Conservation (phyloP, 2,888 invertebrate species). For the Epistrophe grossulariae region DNA sequence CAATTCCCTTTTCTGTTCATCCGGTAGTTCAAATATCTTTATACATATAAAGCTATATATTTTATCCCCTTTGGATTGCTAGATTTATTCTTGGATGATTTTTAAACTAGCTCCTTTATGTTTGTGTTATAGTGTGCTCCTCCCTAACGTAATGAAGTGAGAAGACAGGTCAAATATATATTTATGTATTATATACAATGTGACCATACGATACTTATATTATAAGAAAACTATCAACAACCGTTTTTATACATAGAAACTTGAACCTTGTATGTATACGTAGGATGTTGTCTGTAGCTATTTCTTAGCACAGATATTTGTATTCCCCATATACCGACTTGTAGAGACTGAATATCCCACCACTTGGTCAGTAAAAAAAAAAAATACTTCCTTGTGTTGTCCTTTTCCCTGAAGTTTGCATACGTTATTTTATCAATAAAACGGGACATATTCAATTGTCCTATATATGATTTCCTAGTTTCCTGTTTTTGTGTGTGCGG, state of each 20-base stretch:
- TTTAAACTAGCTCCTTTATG: constrained; percentile 16
- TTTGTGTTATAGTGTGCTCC: constrained; percentile 5
- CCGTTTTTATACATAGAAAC: not conserved
- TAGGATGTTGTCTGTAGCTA: not conserved
- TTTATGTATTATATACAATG: too few species aligned
- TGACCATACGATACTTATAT: not conserved
- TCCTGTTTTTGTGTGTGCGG: constrained; percentile 33
- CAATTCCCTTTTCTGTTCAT: constrained; percentile 63
- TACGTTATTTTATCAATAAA: constrained; percentile 51
- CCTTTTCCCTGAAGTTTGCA: constrained; percentile 8
- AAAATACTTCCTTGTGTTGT: not conserved
- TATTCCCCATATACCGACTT: constrained; percentile 7
- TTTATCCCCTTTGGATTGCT: constrained; percentile 1
- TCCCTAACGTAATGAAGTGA: constrained; percentile 56
- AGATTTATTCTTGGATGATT: constrained; percentile 25
- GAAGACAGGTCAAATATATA: constrained; percentile 11
- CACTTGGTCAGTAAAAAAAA: constrained; percentile 3
- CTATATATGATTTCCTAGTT: constrained; percentile 50
- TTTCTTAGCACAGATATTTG: constrained; percentile 49
- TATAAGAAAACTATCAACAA: constrained; percentile 21
- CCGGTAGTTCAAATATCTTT: constrained; percentile 41
- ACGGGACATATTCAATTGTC: constrained; percentile 55
- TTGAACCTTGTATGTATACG: not conserved
- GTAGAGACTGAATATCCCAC: not conserved
- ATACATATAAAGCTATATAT: not conserved